Conservation (phyloP, 1,140 invertebrate species). For the Eubasilissa regina region DNA sequence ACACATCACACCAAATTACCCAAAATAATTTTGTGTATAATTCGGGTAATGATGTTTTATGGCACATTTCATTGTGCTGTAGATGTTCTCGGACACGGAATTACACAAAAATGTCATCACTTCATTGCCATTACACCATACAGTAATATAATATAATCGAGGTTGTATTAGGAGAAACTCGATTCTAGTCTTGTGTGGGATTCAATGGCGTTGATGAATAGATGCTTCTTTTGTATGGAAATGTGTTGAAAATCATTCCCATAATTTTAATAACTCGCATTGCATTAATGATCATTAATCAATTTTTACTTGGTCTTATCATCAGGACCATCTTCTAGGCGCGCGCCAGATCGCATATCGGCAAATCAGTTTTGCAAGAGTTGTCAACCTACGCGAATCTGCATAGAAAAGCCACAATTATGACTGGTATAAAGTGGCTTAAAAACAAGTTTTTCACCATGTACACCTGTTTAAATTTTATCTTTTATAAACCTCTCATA, state of each 20-base stretch:
- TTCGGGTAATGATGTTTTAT: background rate
- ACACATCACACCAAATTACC: too few relatives aligned
- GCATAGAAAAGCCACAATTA: too few relatives aligned
- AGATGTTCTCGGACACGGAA: background rate
- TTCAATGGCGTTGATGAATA: background rate
- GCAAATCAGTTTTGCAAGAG: too few relatives aligned
- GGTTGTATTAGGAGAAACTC: conserved; percentile 42
- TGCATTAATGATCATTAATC: background rate
- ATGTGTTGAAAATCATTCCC: background rate
- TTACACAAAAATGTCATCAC: conserved; percentile 37
- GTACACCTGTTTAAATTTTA: too few relatives aligned
- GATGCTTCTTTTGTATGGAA: conserved; percentile 1
- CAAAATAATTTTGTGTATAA: background rate
- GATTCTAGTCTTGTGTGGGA: conserved; percentile 32
- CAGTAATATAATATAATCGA: conserved; percentile 1
- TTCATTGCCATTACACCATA: background rate
- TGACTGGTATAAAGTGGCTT: too few relatives aligned
- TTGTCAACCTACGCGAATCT: too few relatives aligned
- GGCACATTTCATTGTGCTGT: background rate
- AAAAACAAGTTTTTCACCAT: too few relatives aligned
- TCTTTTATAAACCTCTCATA: too few relatives aligned
- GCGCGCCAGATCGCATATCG: too few relatives aligned
- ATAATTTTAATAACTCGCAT: background rate
- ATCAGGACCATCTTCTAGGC: background rate
- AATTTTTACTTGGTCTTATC: background rate